phyloP scores from a whole-genome alignment of 2,888 invertebrate species.

The Pyrrhosoma nymphula region DNA sequence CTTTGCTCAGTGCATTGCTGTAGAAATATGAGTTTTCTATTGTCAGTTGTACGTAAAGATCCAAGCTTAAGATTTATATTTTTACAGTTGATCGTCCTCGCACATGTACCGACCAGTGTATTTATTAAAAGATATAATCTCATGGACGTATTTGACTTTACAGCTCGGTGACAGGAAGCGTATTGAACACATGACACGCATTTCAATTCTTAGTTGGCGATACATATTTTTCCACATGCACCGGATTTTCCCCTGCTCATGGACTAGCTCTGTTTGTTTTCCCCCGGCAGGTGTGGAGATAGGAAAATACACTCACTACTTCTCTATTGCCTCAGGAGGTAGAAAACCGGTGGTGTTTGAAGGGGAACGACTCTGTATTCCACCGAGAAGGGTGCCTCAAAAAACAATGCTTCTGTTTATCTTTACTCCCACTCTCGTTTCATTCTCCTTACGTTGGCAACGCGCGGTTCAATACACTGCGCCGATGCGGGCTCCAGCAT shows the following conservation, averaged over 20 bases:
- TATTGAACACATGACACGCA: neutral
- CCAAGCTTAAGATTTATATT: too few relatives aligned
- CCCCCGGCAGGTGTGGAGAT: neutral
- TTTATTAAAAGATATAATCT: too few relatives aligned
- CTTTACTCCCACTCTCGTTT: neutral
- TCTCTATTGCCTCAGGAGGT: neutral
- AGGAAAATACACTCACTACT: neutral
- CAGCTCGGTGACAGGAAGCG: too few relatives aligned
- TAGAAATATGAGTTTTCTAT: too few relatives aligned
- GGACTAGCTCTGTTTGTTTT: neutral
- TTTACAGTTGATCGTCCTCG: too few relatives aligned
- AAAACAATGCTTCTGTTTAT: neutral
- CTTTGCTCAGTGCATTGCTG: too few relatives aligned
- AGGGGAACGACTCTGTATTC: neutral
- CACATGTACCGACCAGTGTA: too few relatives aligned
- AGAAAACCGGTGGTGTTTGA: neutral
- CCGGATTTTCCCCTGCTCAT: neutral
- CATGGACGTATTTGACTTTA: too few relatives aligned
- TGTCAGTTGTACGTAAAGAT: too few relatives aligned
- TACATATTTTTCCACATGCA: neutral
- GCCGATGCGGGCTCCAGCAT: constrained; percentile 19
- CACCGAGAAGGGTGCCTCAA: neutral
- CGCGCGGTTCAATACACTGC: constrained; percentile 1
- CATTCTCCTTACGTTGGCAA: neutral
- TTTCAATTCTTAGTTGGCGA: neutral